Evolutionary conservation across 2,888 invertebrate species (phyloP).

Genomic region (Drosophila subsilvestris): DNA sequence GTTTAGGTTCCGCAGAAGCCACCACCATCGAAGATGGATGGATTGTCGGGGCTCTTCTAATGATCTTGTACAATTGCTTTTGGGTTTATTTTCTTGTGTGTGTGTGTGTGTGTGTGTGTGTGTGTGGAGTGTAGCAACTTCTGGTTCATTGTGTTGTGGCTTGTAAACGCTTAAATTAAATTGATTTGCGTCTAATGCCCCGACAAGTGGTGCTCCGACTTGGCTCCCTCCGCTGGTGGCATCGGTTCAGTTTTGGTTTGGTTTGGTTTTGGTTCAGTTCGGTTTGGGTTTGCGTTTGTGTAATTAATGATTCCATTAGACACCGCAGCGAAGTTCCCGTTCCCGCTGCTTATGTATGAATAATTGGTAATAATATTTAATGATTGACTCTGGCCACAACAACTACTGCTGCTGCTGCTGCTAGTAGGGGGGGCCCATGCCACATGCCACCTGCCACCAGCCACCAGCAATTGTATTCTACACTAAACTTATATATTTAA

Average conservation of each 20-base stretch:
- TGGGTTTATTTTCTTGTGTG: background rate
- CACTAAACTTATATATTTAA: background rate
- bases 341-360: conserved; percentile 79
- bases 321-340: conserved; percentile 64
- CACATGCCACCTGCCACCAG: conserved; percentile 61
- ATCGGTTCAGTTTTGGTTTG: background rate
- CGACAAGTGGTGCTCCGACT: conserved; percentile 73
- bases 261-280: background rate
- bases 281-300: conserved; percentile 49
- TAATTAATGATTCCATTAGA: conserved; percentile 81
- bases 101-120: conserved; percentile 1
- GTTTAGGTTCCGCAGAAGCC: conserved; percentile 12
- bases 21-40: conserved; percentile 48
- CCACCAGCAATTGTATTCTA: conserved; percentile 32
- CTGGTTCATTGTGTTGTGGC: conserved; percentile 50
- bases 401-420: conserved; percentile 1
- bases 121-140: conserved; percentile 31
- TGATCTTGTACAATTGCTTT: conserved; percentile 77
- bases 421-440: conserved; percentile 1
- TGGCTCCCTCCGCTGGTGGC: conserved; percentile 9
- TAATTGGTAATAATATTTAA: conserved; percentile 81
- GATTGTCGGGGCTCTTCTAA: conserved; percentile 49
- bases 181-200: conserved; percentile 81
- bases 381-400: conserved; percentile 59
- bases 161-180: conserved; percentile 81